phyloP scores from a whole-genome alignment of 1,140 invertebrate species.

The Cherax destructor region DNA sequence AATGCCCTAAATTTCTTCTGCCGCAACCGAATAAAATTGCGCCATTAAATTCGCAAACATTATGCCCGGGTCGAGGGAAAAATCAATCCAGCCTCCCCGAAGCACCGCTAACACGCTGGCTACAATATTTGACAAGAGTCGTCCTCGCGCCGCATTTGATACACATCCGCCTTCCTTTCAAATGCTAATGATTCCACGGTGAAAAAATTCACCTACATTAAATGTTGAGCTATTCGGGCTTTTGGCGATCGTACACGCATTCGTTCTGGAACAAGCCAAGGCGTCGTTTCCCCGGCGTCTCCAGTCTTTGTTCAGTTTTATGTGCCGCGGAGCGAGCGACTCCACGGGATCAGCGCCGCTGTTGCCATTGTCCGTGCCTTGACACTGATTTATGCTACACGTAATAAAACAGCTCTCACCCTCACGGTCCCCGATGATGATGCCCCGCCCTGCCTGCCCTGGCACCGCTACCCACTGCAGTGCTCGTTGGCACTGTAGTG shows the following conservation, averaged over 20 bases:
- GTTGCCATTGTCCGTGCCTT: neutral
- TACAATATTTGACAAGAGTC: neutral
- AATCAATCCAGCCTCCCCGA: neutral
- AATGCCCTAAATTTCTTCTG: neutral
- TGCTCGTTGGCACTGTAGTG: neutral
- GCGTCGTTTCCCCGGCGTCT: neutral
- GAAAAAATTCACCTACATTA: slow-evolving; percentile 3
- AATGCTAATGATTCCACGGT: neutral
- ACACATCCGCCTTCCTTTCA: neutral
- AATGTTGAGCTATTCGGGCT: neutral
- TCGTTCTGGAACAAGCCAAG: neutral
- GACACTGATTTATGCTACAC: slow-evolving; percentile 10
- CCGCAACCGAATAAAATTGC: neutral
- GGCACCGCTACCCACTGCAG: neutral
- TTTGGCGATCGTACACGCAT: neutral
- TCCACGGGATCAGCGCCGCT: neutral
- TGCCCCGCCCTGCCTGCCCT: neutral
- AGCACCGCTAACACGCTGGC: neutral
- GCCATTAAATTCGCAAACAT: neutral
- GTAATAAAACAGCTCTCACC: slow-evolving; percentile 7
- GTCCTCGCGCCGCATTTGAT: neutral
- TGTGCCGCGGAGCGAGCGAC: neutral
- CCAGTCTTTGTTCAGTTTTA: neutral
- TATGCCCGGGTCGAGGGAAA: neutral
- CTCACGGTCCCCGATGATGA: neutral